Conservation (phyloP, 2,797 vertebrate species). For the Nyctalus aviator region DNA sequence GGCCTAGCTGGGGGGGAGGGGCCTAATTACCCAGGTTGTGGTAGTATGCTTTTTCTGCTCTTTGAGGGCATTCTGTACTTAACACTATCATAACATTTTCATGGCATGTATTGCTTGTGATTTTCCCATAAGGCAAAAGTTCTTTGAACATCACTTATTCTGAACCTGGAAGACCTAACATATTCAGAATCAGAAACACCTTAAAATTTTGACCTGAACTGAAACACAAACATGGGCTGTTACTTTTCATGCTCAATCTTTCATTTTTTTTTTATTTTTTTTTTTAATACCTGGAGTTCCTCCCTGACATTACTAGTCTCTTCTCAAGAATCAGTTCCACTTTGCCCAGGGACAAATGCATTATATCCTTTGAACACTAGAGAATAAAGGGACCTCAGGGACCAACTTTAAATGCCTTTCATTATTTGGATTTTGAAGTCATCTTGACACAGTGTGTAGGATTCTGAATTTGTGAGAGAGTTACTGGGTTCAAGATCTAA, state of each 20-base stretch:
- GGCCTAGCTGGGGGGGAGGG: too few relatives aligned
- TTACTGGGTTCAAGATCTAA: constrained; percentile 6
- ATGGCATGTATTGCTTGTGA: background rate
- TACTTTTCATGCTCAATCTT: background rate
- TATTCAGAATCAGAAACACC: background rate
- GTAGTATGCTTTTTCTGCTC: background rate
- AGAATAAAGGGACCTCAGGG: background rate
- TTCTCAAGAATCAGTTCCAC: background rate
- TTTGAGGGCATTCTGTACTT: background rate
- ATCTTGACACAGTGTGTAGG: background rate
- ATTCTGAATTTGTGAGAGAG: background rate
- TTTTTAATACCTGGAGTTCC: background rate
- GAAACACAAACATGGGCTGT: background rate
- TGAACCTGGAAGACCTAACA: background rate
- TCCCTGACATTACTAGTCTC: background rate
- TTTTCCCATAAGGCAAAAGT: background rate
- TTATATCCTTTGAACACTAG: background rate
- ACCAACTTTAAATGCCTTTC: constrained; percentile 1
- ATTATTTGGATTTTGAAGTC: constrained; percentile 53
- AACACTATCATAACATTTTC: background rate
- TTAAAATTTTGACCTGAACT: background rate
- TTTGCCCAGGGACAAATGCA: background rate
- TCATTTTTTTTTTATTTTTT: background rate
- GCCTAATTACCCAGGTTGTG: background rate
- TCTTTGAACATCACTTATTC: background rate